phyloP scores from a whole-genome alignment of 2,797 vertebrate genomes.

The Peromyscus eremicus region DNA sequence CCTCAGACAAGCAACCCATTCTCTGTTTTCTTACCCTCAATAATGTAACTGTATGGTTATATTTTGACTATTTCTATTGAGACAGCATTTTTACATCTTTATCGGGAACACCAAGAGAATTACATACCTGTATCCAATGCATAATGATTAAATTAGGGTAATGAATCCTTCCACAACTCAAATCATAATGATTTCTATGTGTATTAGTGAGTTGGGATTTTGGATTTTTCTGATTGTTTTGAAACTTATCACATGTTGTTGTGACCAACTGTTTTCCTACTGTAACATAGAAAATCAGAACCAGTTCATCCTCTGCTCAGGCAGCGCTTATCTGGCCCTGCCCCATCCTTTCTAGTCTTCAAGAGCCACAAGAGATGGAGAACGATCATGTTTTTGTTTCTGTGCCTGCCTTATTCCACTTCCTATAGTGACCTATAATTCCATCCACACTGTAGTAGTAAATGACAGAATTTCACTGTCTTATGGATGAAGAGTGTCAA shows the following conservation, averaged over 20 bases:
- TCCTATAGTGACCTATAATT: neutral
- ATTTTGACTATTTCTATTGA: neutral
- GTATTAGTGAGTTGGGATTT: neutral
- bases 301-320: neutral
- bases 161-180: neutral
- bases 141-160: neutral
- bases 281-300: neutral
- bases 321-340: neutral
- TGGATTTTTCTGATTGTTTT: neutral
- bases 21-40: neutral
- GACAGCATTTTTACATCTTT: neutral
- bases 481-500: too few relatives aligned
- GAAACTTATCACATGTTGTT: neutral
- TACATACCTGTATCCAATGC: neutral
- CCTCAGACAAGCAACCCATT: neutral
- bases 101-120: neutral
- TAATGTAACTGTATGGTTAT: neutral
- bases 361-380: too few relatives aligned
- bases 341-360: too few relatives aligned
- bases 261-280: neutral
- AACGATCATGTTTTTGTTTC: neutral
- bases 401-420: neutral
- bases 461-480: neutral
- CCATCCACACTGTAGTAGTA: neutral
- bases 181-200: neutral